Conservation (phyloP, 2,888 invertebrate species). For the Dromius quadrimaculatus region DNA sequence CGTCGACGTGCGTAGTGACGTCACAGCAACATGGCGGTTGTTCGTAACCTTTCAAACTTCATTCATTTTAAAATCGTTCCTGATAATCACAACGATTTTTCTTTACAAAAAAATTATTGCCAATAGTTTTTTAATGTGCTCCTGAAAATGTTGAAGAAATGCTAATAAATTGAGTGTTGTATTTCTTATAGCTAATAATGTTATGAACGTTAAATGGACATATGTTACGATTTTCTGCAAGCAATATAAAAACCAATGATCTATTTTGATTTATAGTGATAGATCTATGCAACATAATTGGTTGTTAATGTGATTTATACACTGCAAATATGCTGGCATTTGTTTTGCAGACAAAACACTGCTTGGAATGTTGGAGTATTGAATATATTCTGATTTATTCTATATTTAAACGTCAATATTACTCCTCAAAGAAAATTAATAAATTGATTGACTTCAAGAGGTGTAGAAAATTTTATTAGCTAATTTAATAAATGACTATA, state of each 20-base stretch:
- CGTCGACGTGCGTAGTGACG: too few relatives aligned
- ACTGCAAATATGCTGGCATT: conserved; percentile 36
- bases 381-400: conserved; percentile 8
- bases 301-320: conserved; percentile 44
- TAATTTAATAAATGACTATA: conserved; percentile 18
- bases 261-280: conserved; percentile 21
- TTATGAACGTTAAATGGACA: too few relatives aligned
- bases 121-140: too few relatives aligned
- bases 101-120: too few relatives aligned
- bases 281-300: conserved; percentile 33
- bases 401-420: not conserved
- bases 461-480: conserved; percentile 20
- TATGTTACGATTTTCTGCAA: too few relatives aligned
- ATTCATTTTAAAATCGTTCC: too few relatives aligned
- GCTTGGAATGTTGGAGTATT: conserved; percentile 5
- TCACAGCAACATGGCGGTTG: too few relatives aligned
- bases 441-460: not conserved
- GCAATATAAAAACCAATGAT: not conserved
- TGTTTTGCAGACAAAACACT: conserved; percentile 15
- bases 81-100: too few relatives aligned
- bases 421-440: not conserved
- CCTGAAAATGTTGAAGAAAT: too few relatives aligned
- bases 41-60: too few relatives aligned
- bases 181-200: too few relatives aligned
- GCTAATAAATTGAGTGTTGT: too few relatives aligned